Base-by-base conservation (phyloP, 2,797 vertebrate species). In the Ptychobarbus kaznakovi region DNA sequence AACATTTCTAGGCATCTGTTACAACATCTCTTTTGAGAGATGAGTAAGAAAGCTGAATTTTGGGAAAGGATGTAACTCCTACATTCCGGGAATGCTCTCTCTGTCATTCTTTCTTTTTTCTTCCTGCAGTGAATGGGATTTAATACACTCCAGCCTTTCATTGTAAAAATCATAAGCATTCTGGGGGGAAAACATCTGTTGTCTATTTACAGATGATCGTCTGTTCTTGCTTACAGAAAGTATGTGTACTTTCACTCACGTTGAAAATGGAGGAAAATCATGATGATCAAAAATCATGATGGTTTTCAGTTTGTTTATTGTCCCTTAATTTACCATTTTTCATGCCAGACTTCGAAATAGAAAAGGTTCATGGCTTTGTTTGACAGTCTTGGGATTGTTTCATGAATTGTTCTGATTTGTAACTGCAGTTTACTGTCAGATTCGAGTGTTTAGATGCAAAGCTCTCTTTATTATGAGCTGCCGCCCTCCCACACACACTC, bases 41-140 rank as follows among this genome's bases (percentile, higher is more conserved):
- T 25, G n/a, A 79, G 69, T 84, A 51, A 87, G 85, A 73, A 77
- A 83, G 46, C 69, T 28, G 22, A 68, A 58, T 89, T 90, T 87
- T 63, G 72, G 80, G 61, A 88, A 86, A 85, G 74, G 84, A 85
- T 83, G 58, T 73, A 72, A 81, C 73, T 88, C 58, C 83, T 79
- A 87, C 61, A 72, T 78, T 85, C 66, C n/a, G 25, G 25, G 79
- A 77, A 70, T 51, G 68, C 18, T 76, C 38, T 81, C 16, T 44
- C 40, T 63, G 69, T 80, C 44, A 56, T 70, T 79, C 40, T 40
- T 28, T n/a, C 38, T 56, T 12, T 80, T 74, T 18, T 35, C 22
- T 58, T 70, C 66, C 51, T 80, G 65, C 51, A 65, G 42, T 85
- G 53, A 85, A 72, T 80, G 38, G n/a, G 66, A 20, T 66, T 65